Conservation (phyloP, 1,140 invertebrate genomes). For the Halictus rubicundus region DNA sequence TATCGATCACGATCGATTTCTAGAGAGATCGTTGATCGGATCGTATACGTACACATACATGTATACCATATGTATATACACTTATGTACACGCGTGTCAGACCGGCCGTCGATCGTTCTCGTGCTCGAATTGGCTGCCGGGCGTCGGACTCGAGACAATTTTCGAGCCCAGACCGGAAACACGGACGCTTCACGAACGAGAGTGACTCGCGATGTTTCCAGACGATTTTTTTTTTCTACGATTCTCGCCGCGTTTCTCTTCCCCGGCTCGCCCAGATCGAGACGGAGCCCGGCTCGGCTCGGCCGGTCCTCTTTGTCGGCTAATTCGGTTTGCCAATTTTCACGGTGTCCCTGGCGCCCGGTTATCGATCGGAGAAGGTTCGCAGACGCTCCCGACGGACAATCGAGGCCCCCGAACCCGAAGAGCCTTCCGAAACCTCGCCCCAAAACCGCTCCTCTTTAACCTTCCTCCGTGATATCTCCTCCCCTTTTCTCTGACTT, state of each 20-base stretch:
- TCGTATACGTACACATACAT: not conserved
- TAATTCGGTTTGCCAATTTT: constrained; percentile 36
- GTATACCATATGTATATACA: constrained; percentile 21
- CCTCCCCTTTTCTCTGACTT: too few relatives aligned
- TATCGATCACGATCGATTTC: constrained; percentile 38
- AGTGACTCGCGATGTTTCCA: too few relatives aligned
- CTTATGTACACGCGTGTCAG: constrained; percentile 16
- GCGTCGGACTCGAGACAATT: constrained; percentile 21
- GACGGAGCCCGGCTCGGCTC: not conserved
- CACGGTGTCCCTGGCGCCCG: not conserved
- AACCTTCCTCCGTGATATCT: too few relatives aligned
- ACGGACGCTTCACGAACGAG: not conserved
- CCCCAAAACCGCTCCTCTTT: too few relatives aligned
- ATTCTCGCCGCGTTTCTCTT: too few relatives aligned
- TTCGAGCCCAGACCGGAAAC: not conserved
- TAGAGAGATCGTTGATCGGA: constrained; percentile 36
- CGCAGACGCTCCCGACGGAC: not conserved
- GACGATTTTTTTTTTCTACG: not conserved
- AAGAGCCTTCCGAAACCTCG: too few relatives aligned
- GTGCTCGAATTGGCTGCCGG: constrained; percentile 39
- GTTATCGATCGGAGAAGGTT: constrained; percentile 36
- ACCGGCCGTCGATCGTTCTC: not conserved
- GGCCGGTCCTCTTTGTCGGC: constrained; percentile 1
- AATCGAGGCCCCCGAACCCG: too few relatives aligned
- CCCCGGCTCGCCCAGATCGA: too few relatives aligned